Percentiles rank a stretch among this genome's conserved stretches.
Conservation (phyloP, 2,888 invertebrate species). For the Andrena flavipes region DNA sequence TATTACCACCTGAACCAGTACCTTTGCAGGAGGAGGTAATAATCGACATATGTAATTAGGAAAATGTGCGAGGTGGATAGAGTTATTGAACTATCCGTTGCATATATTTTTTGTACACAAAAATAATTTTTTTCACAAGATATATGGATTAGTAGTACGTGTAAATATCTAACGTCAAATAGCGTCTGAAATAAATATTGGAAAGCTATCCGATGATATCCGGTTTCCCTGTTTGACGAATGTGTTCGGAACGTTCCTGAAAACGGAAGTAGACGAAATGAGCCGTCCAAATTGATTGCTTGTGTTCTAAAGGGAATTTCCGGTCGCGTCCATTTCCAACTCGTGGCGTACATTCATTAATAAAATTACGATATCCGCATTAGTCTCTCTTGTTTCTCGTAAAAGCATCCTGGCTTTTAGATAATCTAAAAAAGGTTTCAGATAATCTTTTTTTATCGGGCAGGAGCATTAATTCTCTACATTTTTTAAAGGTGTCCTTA, state of each 20-base stretch:
- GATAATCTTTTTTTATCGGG: neutral
- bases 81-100: too few species aligned
- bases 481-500: slow-evolving; percentile 60
- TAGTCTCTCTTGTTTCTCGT: slow-evolving; percentile 25
- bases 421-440: neutral
- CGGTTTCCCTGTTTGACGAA: slow-evolving; percentile 27
- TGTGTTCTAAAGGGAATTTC: slow-evolving; percentile 63
- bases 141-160: neutral
- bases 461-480: neutral
- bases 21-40: slow-evolving; percentile 86
- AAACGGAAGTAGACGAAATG: slow-evolving; percentile 48
- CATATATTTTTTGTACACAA: neutral
- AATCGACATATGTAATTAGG: neutral
- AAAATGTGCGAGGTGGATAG: too few species aligned
- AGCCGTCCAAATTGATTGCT: slow-evolving; percentile 61
- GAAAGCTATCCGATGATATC: slow-evolving; percentile 43
- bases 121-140: neutral
- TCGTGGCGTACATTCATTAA: slow-evolving; percentile 59
- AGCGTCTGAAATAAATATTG: slow-evolving; percentile 38
- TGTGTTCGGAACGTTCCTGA: slow-evolving; percentile 19
- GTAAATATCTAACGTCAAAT: neutral
- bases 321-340: slow-evolving; percentile 64
- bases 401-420: neutral
- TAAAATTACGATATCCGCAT: slow-evolving; percentile 75
- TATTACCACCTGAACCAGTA: slow-evolving; percentile 90